Evolutionary conservation across 2,113 vertebrate species (phyloP).

Genomic region (Crotalus tigris): DNA sequence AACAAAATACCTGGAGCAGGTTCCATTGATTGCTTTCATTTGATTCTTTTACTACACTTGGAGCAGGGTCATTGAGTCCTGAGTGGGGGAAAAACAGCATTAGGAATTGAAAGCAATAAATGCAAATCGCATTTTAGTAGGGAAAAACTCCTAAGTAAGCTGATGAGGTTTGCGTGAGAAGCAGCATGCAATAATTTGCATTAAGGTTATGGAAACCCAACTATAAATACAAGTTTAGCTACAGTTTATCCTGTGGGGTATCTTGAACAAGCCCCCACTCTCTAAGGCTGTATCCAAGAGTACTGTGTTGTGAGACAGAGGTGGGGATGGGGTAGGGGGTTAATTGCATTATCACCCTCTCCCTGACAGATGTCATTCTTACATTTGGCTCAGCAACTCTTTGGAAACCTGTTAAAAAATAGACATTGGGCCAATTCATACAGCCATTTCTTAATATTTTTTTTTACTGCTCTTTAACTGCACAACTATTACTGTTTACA

Average conservation of each 20-base stretch:
- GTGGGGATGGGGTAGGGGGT: neutral
- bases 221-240: neutral
- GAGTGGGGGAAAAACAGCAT: constrained; percentile 33
- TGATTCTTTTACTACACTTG: constrained; percentile 67
- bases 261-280: neutral
- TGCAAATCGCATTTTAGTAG: neutral
- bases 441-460: neutral
- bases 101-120: neutral
- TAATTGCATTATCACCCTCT: neutral
- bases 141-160: neutral
- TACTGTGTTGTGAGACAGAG: neutral
- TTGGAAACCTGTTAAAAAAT: neutral
- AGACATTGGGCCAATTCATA: neutral
- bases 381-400: neutral
- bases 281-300: neutral
- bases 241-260: neutral
- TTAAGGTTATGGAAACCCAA: neutral
- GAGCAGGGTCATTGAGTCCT: constrained; percentile 80
- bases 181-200: neutral
- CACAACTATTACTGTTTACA: neutral
- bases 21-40: constrained; percentile 67
- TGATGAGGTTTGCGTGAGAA: neutral
- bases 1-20: constrained; percentile 73
- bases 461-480: neutral
- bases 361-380: neutral